Evolutionary conservation across 2,797 vertebrate species (phyloP).

Genomic region (Varecia variegata): DNA sequence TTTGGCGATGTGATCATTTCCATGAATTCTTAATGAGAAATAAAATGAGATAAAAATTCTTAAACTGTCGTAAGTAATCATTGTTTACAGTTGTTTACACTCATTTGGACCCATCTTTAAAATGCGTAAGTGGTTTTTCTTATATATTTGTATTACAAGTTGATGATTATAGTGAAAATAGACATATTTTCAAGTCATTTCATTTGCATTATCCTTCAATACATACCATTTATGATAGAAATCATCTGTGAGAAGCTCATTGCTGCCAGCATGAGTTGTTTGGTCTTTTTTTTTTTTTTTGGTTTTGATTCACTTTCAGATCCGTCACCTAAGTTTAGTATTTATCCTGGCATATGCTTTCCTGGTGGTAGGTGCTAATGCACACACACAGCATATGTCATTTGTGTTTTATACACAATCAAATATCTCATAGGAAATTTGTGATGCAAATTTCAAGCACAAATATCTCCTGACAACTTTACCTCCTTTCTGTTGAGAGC

Average conservation of each 20-base stretch:
- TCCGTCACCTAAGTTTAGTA: rapidly evolving
- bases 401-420: constrained; percentile 50
- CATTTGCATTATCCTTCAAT: neutral
- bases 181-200: neutral
- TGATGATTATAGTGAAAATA: neutral
- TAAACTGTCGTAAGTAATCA: constrained; percentile 28
- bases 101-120: constrained; percentile 28
- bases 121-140: neutral
- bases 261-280: neutral
- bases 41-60: neutral
- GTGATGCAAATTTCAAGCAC: neutral
- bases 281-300: neutral
- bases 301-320: constrained; percentile 33
- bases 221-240: neutral
- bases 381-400: neutral
- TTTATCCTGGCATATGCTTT: constrained; percentile 51
- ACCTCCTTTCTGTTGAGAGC: neutral
- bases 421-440: neutral
- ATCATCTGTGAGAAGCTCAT: neutral
- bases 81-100: neutral
- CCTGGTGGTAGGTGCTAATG: neutral
- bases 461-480: neutral
- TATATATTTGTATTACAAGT: neutral
- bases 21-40: constrained; percentile 19
- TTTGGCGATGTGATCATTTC: neutral